phyloP scores from a whole-genome alignment of 2,113 vertebrate species.

The Tichodroma muraria region DNA sequence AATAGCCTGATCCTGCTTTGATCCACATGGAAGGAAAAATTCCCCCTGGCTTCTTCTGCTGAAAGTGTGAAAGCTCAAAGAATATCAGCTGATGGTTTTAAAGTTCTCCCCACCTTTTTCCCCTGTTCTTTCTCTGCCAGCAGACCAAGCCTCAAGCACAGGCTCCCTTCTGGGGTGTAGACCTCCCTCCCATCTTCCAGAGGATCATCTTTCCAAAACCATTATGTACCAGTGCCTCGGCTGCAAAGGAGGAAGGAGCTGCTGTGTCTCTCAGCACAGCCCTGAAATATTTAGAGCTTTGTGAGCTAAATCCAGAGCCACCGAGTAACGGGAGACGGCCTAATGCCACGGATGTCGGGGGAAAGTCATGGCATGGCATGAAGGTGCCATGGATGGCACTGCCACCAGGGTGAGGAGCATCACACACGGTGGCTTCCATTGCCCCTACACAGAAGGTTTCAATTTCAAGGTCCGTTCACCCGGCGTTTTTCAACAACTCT shows the following conservation, averaged over 20 bases:
- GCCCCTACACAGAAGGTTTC: neutral
- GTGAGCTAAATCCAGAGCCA: neutral
- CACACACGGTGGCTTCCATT: accelerated
- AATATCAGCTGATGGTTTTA: neutral
- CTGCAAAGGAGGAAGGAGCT: neutral
- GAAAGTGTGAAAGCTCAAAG: neutral
- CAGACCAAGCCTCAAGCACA: neutral
- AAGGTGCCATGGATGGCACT: neutral
- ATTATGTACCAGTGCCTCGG: accelerated
- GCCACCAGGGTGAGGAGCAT: neutral
- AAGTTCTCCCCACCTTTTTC: neutral
- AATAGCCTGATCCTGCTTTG: neutral
- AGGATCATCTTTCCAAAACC: neutral
- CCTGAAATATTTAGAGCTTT: neutral
- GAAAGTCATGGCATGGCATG: accelerated
- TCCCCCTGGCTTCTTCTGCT: neutral
- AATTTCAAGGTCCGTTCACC: neutral
- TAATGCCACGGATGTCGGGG: neutral
- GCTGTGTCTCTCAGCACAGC: accelerated
- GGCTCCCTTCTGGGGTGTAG: neutral
- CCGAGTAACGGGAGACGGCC: accelerated
- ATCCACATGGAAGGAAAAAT: neutral
- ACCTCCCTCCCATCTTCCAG: neutral
- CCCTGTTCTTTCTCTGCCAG: neutral
- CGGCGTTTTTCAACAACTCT: neutral